These are phyloP conservation scores for Umimayanthus kanabou DNA, from an alignment of 92 coral and sea anemone species.

Conservation along the genomic window DNA sequence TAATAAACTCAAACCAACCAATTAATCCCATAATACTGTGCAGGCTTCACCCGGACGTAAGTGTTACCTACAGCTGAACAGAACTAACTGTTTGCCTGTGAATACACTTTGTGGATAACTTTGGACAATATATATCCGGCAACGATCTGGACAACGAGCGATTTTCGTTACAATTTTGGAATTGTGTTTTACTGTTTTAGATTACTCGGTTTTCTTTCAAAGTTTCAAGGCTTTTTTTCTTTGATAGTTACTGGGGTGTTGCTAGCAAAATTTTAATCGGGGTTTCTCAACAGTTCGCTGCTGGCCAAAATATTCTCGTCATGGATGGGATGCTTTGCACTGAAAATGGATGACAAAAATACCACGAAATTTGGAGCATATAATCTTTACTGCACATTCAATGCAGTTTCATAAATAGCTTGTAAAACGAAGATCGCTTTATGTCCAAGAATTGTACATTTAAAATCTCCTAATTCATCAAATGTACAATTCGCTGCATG, in stretches of 20 bases:
- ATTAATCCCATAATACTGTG: neutral
- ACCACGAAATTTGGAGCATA: neutral
- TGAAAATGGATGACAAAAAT: neutral
- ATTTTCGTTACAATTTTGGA: neutral
- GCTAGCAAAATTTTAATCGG: neutral
- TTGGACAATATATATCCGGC: neutral
- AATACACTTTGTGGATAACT: neutral
- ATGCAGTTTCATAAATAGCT: neutral
- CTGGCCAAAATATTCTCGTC: slow-evolving; percentile 1
- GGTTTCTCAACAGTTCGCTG: neutral
- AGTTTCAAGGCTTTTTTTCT: neutral
- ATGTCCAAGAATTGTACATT: neutral
- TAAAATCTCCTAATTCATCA: neutral
- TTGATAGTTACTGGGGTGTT: neutral
- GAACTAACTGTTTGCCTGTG: neutral
- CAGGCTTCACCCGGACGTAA: neutral
- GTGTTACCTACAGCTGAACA: neutral
- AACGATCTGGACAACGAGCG: slow-evolving; percentile 19
- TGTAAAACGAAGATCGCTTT: slow-evolving; percentile 12
- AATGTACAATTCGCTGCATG: neutral
- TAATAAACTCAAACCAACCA: neutral
- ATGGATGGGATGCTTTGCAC: neutral
- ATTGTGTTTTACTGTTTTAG: neutral
- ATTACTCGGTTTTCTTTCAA: neutral
- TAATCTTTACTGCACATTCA: neutral